phyloP scores from a whole-genome alignment of 1,140 invertebrate genomes.

The Diorhabda carinulata region DNA sequence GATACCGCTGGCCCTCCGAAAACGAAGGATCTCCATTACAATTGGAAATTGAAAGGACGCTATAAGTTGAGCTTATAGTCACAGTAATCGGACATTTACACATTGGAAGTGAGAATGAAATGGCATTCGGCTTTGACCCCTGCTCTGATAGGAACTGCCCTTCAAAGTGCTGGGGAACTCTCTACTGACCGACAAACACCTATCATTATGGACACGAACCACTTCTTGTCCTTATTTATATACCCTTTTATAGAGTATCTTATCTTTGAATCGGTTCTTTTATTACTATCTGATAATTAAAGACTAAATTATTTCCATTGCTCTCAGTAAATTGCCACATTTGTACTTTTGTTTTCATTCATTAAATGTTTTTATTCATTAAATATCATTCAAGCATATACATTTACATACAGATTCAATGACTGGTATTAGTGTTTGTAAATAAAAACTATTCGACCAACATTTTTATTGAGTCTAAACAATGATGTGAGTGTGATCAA shows the following conservation, averaged over 20 bases:
- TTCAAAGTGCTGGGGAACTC: conserved; percentile 8
- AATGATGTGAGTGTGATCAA: too few relatives aligned
- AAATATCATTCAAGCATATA: too few relatives aligned
- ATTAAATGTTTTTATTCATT: too few relatives aligned
- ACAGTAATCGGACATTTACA: conserved; percentile 42
- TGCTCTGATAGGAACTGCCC: conserved; percentile 4
- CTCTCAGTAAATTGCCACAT: conserved; percentile 22
- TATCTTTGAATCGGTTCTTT: not conserved
- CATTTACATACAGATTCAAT: too few relatives aligned
- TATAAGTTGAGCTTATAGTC: conserved; percentile 41
- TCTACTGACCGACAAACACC: conserved; percentile 16
- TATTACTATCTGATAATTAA: not conserved
- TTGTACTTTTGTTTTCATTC: too few relatives aligned
- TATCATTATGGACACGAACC: conserved; percentile 17
- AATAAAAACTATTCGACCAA: too few relatives aligned
- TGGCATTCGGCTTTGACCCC: conserved; percentile 13
- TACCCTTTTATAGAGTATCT: conserved; percentile 17
- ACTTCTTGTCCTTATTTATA: conserved; percentile 6
- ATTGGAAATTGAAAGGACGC: conserved; percentile 47
- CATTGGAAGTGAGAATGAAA: conserved; percentile 34
- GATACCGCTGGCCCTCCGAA: conserved; percentile 19
- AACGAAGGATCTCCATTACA: conserved; percentile 37
- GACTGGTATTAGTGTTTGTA: too few relatives aligned
- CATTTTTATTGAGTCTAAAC: too few relatives aligned
- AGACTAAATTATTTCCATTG: conserved; percentile 6